These are phyloP conservation scores for Proctacanthus coquilletti DNA, from an alignment of 1,140 invertebrate species.

Conservation along the genomic window DNA sequence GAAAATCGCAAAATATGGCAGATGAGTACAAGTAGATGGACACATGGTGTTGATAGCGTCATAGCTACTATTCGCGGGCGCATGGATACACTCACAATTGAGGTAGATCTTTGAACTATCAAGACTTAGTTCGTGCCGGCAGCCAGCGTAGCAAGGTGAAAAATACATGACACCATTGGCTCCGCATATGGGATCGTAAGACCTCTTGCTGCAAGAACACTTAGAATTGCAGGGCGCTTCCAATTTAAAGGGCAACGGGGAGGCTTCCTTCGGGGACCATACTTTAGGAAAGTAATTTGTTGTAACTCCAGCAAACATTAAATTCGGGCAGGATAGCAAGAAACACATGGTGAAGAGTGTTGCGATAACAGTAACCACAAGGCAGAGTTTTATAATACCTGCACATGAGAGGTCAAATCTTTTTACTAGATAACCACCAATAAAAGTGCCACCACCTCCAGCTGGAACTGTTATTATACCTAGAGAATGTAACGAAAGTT, in stretches of 20 bases:
- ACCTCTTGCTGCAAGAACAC: conserved; percentile 39
- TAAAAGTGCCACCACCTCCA: conserved; percentile 60
- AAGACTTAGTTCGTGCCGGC: conserved; percentile 32
- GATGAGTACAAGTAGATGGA: conserved; percentile 39
- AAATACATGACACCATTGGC: conserved; percentile 65
- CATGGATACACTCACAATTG: conserved; percentile 37
- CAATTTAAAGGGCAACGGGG: conserved; percentile 11
- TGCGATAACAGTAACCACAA: conserved; percentile 40
- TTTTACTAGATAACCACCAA: conserved; percentile 67
- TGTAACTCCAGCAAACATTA: conserved; percentile 57
- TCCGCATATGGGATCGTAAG: conserved; percentile 53
- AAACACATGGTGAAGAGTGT: conserved; percentile 47
- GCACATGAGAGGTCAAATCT: conserved; percentile 50
- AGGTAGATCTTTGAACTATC: conserved; percentile 32
- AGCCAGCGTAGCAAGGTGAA: conserved; percentile 72
- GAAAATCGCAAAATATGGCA: conserved; percentile 49
- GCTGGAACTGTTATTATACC: conserved; percentile 55
- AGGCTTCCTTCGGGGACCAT: background rate
- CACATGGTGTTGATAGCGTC: conserved; percentile 48
- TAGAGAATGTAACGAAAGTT: conserved; percentile 19
- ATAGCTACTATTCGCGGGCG: conserved; percentile 22
- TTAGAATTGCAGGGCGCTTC: conserved; percentile 42
- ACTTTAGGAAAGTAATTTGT: no score
- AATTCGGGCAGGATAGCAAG: conserved; percentile 56
- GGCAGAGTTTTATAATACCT: conserved; percentile 61